phyloP scores from a whole-genome alignment of 2,113 vertebrate genomes.

The Paramisgurnus dabryanus region DNA sequence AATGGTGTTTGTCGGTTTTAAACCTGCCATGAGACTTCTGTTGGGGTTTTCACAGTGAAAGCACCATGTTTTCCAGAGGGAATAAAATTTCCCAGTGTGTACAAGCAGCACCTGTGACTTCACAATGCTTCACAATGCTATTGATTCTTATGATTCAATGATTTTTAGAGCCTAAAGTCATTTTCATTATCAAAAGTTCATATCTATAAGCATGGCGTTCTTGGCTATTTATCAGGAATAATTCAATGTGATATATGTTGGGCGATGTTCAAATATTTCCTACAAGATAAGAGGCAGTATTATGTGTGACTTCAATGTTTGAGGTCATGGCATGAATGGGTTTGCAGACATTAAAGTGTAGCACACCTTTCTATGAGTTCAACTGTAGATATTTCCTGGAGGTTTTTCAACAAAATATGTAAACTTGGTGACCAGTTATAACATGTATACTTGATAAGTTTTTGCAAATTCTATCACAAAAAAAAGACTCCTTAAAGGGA shows the following conservation, averaged over 20 bases:
- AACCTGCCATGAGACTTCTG: background rate
- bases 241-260: background rate
- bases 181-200: background rate
- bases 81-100: background rate
- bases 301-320: background rate
- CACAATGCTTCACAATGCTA: background rate
- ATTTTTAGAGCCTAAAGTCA: background rate
- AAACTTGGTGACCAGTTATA: too few relatives aligned
- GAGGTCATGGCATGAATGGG: background rate
- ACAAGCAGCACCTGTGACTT: background rate
- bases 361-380: background rate
- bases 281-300: background rate
- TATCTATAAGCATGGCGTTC: background rate
- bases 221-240: conserved; percentile 8
- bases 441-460: too few relatives aligned
- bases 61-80: background rate
- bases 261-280: conserved; percentile 5
- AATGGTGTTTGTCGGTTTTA: background rate
- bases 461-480: too few relatives aligned
- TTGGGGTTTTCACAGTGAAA: background rate
- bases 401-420: too few relatives aligned
- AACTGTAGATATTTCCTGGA: too few relatives aligned
- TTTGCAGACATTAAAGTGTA: background rate
- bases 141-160: background rate
- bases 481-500: too few relatives aligned